Evolutionary conservation across 2,888 invertebrate species (phyloP).

Genomic region (Metellina segmentata): DNA sequence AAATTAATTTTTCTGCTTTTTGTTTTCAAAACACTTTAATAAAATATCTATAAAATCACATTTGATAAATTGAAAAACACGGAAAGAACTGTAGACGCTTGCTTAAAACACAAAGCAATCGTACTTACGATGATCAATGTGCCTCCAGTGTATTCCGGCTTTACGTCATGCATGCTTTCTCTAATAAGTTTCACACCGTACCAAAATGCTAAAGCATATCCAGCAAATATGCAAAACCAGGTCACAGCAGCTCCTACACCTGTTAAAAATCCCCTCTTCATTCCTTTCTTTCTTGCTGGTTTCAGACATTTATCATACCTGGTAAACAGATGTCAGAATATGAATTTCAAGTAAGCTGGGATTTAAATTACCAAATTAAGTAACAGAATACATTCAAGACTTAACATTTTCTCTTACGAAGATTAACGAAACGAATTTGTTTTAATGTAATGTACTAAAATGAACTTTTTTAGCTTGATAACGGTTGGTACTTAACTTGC

Average conservation of each 20-base stretch:
- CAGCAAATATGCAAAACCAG: slow-evolving; percentile 86
- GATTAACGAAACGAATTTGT: no score
- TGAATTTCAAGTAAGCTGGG: no score
- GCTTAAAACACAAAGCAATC: not conserved
- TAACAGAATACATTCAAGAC: no score
- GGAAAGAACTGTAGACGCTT: not conserved
- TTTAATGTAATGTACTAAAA: no score
- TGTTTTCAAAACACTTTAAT: no score
- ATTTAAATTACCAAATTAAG: no score
- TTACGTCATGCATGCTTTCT: slow-evolving; percentile 14
- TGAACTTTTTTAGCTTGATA: no score
- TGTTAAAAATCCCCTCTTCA: slow-evolving; percentile 85
- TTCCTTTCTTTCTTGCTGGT: slow-evolving; percentile 85
- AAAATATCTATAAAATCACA: no score
- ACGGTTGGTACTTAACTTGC: no score
- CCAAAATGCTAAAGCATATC: slow-evolving; percentile 90
- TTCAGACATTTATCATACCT: slow-evolving; percentile 81
- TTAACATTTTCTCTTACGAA: no score
- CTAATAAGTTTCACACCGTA: slow-evolving; percentile 83
- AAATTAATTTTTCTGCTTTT: no score
- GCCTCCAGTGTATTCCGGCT: slow-evolving; percentile 85
- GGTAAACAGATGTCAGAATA: not conserved
- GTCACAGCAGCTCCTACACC: slow-evolving; percentile 87
- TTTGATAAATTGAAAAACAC: not conserved
- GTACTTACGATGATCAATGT: slow-evolving; percentile 86